These are phyloP conservation scores for Scotopteryx bipunctaria DNA, from an alignment of 2,888 invertebrate species.

Conservation along the genomic window DNA sequence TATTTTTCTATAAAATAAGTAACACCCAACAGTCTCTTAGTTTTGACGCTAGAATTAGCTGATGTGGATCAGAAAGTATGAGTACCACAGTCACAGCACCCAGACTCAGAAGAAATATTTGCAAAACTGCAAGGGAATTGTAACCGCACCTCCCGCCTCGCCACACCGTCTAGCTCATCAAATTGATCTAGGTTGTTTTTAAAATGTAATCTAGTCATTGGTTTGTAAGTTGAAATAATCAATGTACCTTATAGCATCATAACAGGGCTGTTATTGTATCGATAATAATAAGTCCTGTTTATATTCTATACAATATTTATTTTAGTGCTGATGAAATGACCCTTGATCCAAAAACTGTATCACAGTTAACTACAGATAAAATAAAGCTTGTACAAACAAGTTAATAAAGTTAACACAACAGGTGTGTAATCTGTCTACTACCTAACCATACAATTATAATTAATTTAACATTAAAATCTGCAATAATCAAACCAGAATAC, in stretches of 20 bases:
- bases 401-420: constrained; percentile 16
- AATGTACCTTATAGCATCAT: too few relatives aligned
- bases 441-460: constrained; percentile 22
- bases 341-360: constrained; percentile 60
- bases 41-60: too few relatives aligned
- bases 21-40: too few relatives aligned
- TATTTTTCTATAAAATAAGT: not conserved
- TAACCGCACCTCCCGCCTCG: too few relatives aligned
- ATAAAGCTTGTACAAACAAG: constrained; percentile 29
- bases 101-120: too few relatives aligned
- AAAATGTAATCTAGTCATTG: constrained; percentile 21
- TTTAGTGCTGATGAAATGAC: constrained; percentile 66
- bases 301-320: constrained; percentile 63
- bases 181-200: too few relatives aligned
- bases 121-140: too few relatives aligned
- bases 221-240: constrained; percentile 17
- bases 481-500: constrained; percentile 33
- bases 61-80: too few relatives aligned
- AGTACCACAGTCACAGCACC: too few relatives aligned
- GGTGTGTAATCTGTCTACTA: constrained; percentile 17
- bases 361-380: constrained; percentile 56
- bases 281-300: constrained; percentile 37
- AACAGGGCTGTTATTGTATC: too few relatives aligned
- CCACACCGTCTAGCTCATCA: too few relatives aligned
- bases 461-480: constrained; percentile 32